phyloP scores from a whole-genome alignment of 2,888 invertebrate genomes.

The Zygogramma bicolorata region DNA sequence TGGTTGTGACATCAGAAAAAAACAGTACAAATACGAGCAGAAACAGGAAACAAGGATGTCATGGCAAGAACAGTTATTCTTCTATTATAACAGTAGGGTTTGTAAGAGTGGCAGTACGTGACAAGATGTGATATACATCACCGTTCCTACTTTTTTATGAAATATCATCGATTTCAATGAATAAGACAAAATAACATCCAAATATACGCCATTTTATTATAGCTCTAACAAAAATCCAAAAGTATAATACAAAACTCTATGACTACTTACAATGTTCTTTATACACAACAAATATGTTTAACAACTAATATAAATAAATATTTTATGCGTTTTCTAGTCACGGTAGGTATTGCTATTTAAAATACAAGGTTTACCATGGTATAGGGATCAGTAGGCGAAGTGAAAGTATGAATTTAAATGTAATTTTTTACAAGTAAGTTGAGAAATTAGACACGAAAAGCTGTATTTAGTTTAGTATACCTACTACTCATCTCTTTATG shows the following conservation, averaged over 20 bases:
- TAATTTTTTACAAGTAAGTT: slow-evolving; percentile 19
- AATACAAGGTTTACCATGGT: slow-evolving; percentile 35
- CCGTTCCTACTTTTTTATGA: too few species aligned
- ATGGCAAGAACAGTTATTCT: too few species aligned
- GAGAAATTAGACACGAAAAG: slow-evolving; percentile 9
- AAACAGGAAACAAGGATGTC: too few species aligned
- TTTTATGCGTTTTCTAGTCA: slow-evolving; percentile 44
- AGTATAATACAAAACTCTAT: slow-evolving; percentile 67
- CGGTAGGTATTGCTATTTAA: slow-evolving; percentile 48
- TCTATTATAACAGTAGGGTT: too few species aligned
- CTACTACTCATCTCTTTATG: too few species aligned
- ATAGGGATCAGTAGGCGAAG: slow-evolving; percentile 26
- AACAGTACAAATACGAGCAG: too few species aligned
- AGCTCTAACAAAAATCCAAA: slow-evolving; percentile 67
- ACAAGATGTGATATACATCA: too few species aligned
- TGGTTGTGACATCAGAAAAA: too few species aligned
- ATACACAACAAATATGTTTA: slow-evolving; percentile 63
- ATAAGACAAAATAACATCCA: slow-evolving; percentile 62
- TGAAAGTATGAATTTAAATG: slow-evolving; percentile 25
- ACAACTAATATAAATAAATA: slow-evolving; percentile 47
- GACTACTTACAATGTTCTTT: slow-evolving; percentile 62
- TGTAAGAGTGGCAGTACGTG: too few species aligned
- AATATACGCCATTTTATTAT: slow-evolving; percentile 69
- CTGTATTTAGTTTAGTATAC: neutral
- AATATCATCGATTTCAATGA: slow-evolving; percentile 19